A percentile compares a stretch with the other conserved stretches of the same genome.
These are phyloP conservation scores for Ennomos quercinarius DNA, from an alignment of 2,888 invertebrate genomes.

Conservation along the genomic window DNA sequence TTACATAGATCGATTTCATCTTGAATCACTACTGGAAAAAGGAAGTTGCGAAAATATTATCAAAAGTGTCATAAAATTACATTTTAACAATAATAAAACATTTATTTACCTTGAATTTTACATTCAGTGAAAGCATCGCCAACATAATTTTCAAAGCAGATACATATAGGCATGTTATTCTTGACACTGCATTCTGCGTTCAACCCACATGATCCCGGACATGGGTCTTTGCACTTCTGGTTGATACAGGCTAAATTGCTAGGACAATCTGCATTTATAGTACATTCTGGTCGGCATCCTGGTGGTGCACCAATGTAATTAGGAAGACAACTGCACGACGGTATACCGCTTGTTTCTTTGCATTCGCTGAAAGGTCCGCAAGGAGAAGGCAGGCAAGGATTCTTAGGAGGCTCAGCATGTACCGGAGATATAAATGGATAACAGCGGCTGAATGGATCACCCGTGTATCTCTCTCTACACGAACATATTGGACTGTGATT, in stretches of 20 bases:
- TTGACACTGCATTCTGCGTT: conserved; percentile 87
- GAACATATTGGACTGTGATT: conserved; percentile 90
- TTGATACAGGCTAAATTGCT: conserved; percentile 91
- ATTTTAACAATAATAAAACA: conserved; percentile 28
- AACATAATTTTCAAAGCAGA: conserved; percentile 88
- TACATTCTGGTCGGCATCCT: conserved; percentile 89
- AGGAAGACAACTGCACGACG: conserved; percentile 87
- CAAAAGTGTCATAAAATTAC: not conserved
- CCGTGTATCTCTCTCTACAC: conserved; percentile 86
- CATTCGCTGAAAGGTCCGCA: conserved; percentile 89
- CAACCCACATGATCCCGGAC: conserved; percentile 91
- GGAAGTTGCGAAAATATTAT: not conserved
- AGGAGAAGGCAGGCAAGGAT: conserved; percentile 87
- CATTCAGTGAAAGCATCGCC: conserved; percentile 91
- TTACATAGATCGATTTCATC: conserved; percentile 84
- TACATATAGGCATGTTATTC: conserved; percentile 91
- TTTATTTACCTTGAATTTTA: conserved; percentile 78
- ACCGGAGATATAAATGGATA: conserved; percentile 59
- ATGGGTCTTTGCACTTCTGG: conserved; percentile 92
- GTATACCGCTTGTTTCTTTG: conserved; percentile 83
- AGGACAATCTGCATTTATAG: conserved; percentile 90
- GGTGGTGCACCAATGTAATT: conserved; percentile 90
- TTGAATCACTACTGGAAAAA: conserved; percentile 57
- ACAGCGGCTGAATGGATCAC: conserved; percentile 88
- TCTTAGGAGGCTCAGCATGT: conserved; percentile 58